Evolutionary conservation across 2,888 invertebrate species (phyloP).

Genomic region (Hetaerina titia): DNA sequence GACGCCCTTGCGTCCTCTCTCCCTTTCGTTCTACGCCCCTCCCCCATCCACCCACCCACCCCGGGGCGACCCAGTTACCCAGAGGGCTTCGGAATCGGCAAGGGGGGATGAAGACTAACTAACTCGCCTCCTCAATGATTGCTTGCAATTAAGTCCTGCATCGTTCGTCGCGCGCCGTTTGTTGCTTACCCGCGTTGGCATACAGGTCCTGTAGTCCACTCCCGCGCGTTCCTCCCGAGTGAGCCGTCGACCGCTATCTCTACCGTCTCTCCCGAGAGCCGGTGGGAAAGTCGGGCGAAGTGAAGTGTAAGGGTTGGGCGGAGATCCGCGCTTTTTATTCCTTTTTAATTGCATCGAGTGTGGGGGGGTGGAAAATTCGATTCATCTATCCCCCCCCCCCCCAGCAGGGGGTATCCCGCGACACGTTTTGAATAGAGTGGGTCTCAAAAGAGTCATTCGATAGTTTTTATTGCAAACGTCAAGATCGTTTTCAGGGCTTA

Average conservation of each 20-base stretch:
- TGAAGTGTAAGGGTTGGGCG: background rate
- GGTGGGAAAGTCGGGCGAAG: background rate
- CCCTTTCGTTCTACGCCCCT: background rate
- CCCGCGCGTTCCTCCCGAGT: background rate
- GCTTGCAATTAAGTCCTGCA: slow-evolving; percentile 57
- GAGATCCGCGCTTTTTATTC: background rate
- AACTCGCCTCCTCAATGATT: slow-evolving; percentile 27
- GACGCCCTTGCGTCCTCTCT: background rate
- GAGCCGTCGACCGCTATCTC: slow-evolving; percentile 11
- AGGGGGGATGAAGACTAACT: background rate
- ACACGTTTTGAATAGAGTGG: background rate
- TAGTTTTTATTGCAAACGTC: too few species aligned
- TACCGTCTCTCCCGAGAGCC: background rate
- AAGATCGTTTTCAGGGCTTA: too few species aligned
- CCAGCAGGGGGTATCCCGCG: background rate
- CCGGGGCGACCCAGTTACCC: background rate
- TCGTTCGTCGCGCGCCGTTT: slow-evolving; percentile 47
- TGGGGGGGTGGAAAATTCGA: background rate
- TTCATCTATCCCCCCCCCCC: background rate
- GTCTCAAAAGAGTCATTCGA: background rate
- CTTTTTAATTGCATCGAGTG: background rate
- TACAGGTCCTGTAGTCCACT: too few species aligned
- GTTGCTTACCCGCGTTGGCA: background rate
- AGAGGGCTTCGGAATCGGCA: background rate
- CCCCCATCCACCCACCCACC: too few species aligned